Percentiles rank a stretch among this genome's conserved stretches.
Conservation (phyloP, 2,797 vertebrate species). For the Pseudomugil tenellus region DNA sequence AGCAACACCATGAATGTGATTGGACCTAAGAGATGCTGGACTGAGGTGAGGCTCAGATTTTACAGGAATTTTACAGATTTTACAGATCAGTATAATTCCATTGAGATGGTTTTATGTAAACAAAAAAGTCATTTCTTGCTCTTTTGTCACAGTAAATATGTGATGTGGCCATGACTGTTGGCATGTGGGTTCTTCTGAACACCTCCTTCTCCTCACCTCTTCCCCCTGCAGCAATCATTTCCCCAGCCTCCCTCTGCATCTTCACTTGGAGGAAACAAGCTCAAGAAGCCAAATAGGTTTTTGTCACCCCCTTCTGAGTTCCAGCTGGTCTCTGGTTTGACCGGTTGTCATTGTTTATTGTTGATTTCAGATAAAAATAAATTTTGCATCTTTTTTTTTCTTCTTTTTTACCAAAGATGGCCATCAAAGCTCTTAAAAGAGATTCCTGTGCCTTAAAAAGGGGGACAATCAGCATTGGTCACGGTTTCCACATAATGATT, state of each 20-base stretch:
- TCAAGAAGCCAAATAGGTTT: not conserved
- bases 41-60: too few relatives aligned
- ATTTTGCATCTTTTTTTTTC: not conserved
- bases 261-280: not conserved
- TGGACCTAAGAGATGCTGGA: too few relatives aligned
- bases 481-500: slow-evolving; percentile 26
- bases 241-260: not conserved
- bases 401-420: slow-evolving; percentile 20
- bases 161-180: not conserved
- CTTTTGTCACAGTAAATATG: not conserved
- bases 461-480: slow-evolving; percentile 1
- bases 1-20: too few relatives aligned
- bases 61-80: too few relatives aligned
- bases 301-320: slow-evolving; percentile 7
- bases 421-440: not conserved
- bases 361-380: not conserved
- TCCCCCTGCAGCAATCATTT: not conserved
- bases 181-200: not conserved
- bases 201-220: not conserved
- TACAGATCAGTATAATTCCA: not conserved
- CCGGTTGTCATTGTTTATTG: not conserved
- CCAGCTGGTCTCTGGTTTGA: slow-evolving; percentile 10
- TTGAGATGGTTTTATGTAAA: not conserved
- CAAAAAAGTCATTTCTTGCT: not conserved
- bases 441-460: not conserved